These are phyloP conservation scores for Drosophila burlai DNA, from an alignment of 1,140 invertebrate genomes.

Conservation along the genomic window DNA sequence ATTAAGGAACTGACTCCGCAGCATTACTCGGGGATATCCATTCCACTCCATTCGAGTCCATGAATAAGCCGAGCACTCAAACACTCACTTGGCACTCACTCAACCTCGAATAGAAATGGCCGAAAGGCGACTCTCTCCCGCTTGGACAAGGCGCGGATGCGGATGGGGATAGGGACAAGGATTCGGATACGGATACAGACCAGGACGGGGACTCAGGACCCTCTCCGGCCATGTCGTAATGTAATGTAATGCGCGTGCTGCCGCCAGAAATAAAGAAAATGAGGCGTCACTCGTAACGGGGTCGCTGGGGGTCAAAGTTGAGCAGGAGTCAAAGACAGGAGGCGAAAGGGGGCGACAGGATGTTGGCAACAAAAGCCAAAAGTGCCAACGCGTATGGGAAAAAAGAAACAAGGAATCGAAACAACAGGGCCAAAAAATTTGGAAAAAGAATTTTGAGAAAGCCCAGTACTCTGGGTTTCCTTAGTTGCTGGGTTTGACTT, in stretches of 20 bases:
- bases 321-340: neutral
- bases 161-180: conserved; percentile 8
- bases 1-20: neutral
- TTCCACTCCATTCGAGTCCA: conserved; percentile 49
- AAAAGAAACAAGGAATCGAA: conserved; percentile 23
- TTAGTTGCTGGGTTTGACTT: neutral
- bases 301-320: conserved; percentile 8
- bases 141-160: neutral
- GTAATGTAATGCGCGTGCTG: conserved; percentile 79
- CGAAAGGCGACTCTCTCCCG: conserved; percentile 28
- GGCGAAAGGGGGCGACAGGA: neutral
- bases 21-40: conserved; percentile 34
- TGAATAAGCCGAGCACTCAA: conserved; percentile 53
- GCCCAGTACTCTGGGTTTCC: neutral
- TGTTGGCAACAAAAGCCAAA: conserved; percentile 67
- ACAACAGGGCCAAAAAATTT: neutral
- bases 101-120: too few species aligned
- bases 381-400: conserved; percentile 26
- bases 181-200: conserved; percentile 11
- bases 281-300: conserved; percentile 50
- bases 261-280: conserved; percentile 48
- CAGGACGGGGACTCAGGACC: conserved; percentile 45
- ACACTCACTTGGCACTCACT: too few species aligned
- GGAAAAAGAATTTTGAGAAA: neutral
- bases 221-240: conserved; percentile 62